Evolutionary conservation across 2,113 vertebrate genomes (phyloP), one percentile per base, ranked within the genome.

Genomic region (Mystacornis crossleyi): DNA sequence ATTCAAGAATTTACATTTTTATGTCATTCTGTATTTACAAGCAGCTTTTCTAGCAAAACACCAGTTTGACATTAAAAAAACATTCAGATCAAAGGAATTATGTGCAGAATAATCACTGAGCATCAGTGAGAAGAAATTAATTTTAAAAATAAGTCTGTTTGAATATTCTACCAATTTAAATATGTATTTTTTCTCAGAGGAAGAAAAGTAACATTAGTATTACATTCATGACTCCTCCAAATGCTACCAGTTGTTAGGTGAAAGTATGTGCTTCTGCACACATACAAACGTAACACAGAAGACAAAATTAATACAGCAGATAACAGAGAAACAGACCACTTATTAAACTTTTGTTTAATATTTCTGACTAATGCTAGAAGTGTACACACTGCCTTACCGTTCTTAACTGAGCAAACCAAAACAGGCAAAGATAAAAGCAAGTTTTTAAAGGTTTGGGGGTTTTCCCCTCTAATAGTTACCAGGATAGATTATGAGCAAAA

Each of bases 1-100:
- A 50, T 90, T 73, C 10, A 10, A 92, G 34, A 88, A 90, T 96
- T 96, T 96, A 96, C 95, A 96, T 96, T 92, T 96, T 89, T 55
- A 64, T 94, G 92, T 95, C 93, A 83, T 29, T 73, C 81, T 20
- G 4, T 86, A 83, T 93, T 96, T 93, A 96, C 91, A 92, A 86
- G 74, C 92, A 86, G 66, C 34, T 96, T 82, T 77, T 75, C 54
- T 83, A 92, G 34, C 64, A 89, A 95, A 96, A 93, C 90, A 95
- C 66, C 48, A 60, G 47, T 67, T 10, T 42, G 48, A 92, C 45
- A 65, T 86, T 24, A 77, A 83, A 87, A 86, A 78, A 69, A 4
- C 16, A 73, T 2, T 1, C 48, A n/a, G 18, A 81, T 90, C 79
- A 93, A 92, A 89, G 81, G 48, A 82, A 85, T 81, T 14, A 86